phyloP scores from a whole-genome alignment of 2,113 vertebrate species.

The Ardeotis arabs region DNA sequence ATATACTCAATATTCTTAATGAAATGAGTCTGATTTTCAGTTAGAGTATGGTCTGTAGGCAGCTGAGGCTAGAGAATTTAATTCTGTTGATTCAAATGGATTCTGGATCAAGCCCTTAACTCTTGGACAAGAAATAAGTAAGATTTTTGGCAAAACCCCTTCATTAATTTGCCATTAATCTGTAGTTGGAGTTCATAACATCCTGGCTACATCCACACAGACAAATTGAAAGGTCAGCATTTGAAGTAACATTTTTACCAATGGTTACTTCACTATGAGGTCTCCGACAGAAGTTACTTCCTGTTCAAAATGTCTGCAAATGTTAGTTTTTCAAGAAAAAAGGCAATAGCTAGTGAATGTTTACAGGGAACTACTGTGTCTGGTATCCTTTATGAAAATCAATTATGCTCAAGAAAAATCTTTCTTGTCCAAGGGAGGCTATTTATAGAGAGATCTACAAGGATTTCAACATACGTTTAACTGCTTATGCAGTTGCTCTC shows the following conservation, averaged over 20 bases:
- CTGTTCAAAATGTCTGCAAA: background rate
- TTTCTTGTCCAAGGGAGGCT: background rate
- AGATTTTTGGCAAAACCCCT: background rate
- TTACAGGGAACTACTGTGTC: background rate
- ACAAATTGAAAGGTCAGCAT: background rate
- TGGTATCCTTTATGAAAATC: background rate
- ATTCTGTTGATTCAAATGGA: background rate
- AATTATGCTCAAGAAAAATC: background rate
- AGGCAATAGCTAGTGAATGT: background rate
- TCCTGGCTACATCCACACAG: fast-evolving
- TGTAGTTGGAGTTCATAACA: background rate
- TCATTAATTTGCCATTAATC: background rate
- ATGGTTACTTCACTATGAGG: background rate
- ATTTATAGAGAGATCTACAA: background rate
- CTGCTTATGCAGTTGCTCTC: background rate
- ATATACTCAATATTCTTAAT: background rate
- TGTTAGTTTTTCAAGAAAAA: background rate
- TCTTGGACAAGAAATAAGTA: background rate
- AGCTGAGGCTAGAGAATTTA: background rate
- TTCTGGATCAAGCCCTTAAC: background rate
- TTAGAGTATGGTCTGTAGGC: background rate
- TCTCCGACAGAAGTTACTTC: background rate
- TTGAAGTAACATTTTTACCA: background rate
- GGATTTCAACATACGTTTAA: background rate
- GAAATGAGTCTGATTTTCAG: background rate